Percentiles rank a stretch among this genome's conserved stretches.
Evolutionary conservation across 1,140 invertebrate genomes (phyloP).

Genomic region (Whitmania pigra): DNA sequence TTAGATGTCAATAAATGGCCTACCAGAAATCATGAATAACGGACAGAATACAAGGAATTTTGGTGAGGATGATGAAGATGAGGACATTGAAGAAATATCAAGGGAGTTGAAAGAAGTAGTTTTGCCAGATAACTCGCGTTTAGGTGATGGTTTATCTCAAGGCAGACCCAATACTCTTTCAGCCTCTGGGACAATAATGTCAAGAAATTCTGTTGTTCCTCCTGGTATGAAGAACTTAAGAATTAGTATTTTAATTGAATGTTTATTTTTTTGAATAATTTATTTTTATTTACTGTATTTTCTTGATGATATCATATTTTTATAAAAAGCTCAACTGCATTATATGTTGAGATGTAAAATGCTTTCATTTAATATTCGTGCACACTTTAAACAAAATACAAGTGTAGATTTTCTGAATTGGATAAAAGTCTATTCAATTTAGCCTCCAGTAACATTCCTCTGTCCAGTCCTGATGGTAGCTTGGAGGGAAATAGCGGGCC

Average conservation of each 20-base stretch:
- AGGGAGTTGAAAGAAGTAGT: conserved; percentile 11
- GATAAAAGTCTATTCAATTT: conserved; percentile 28
- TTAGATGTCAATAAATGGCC: no score
- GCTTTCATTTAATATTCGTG: no score
- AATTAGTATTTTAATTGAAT: background rate
- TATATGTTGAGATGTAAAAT: no score
- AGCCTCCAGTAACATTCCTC: conserved; percentile 42
- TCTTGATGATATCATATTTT: background rate
- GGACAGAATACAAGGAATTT: background rate
- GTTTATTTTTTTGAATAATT: background rate
- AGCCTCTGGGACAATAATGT: conserved; percentile 31
- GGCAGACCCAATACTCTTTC: conserved; percentile 15
- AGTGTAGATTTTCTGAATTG: conserved; percentile 32
- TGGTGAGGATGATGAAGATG: conserved; percentile 10
- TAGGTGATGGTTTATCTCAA: background rate
- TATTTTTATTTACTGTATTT: background rate
- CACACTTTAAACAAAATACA: conserved; percentile 16
- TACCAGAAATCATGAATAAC: no score
- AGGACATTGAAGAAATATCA: conserved; percentile 11
- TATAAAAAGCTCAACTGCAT: no score
- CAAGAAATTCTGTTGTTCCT: conserved; percentile 1
- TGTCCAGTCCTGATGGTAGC: conserved; percentile 47
- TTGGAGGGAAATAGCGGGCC: conserved; percentile 52
- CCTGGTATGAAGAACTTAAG: conserved; percentile 9
- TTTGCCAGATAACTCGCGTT: background rate